Base-by-base conservation (phyloP, 2,797 vertebrate species). In the Thamnophis elegans region DNA sequence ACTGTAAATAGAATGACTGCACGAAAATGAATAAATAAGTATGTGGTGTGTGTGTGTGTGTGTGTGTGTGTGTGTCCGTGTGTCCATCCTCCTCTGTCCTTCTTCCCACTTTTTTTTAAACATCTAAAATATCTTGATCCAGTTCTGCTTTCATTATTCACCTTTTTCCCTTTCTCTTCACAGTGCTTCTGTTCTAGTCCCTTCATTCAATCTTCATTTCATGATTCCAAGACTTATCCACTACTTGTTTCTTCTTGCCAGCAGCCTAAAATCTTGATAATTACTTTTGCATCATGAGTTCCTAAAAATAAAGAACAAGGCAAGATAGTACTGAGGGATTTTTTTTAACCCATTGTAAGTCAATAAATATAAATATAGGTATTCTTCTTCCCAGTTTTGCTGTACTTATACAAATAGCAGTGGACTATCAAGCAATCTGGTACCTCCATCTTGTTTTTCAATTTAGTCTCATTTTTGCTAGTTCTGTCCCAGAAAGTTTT, bases 11-110 rank as follows among this genome's bases (percentile, higher is more conserved):
- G 4, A 56, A 56, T 20, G n/a, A 10, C 86, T 18, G 18, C 86
- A 87, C 36, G 18, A 87, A 87, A n/a, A 87, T 58, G 10, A 55
- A 86, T 86, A n/a, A 73, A 73, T 36, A 73, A 18, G 6, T 73
- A 32, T 73, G n/a, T 73, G 2, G 62, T 2, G 0, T n/a, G 11
- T 1, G 4, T n/a, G 60, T 28, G 11, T 28, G 4, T 58, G 62
- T 14, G 62, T 6, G 0, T n/a, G 11, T 1, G 4, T n/a, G 62
- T 6, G 0, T n/a, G 11, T 1, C 1, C 14, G 62, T 14, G 1
- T n/a, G 5, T 65, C 12, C 12, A 68, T 68, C n/a, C 2, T 32
- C 13, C 13, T 68, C 14, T 68, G 14, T 32, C n/a, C n/a, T 68
- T 68, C 13, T 68, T 68, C n/a, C 14, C 65, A 68, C n/a, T 68